Conservation (phyloP, 2,888 invertebrate species). For the Tiphia femorata region DNA sequence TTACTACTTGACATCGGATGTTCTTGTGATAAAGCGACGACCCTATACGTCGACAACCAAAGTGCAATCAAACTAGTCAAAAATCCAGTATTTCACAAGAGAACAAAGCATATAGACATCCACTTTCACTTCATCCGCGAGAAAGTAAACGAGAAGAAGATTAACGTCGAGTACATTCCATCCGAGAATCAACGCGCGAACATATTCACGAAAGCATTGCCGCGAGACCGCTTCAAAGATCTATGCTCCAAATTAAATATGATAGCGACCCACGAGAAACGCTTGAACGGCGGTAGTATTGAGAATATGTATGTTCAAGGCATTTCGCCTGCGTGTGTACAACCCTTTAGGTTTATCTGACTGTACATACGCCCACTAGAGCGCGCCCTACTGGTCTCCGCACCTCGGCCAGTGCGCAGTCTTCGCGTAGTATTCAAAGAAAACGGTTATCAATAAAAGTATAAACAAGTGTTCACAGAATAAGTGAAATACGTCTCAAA, state of each 20-base stretch:
- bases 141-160: conserved; percentile 8
- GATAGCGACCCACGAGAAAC: conserved; percentile 9
- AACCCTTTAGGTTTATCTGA: too few species aligned
- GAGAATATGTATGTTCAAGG: background rate
- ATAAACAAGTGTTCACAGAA: too few species aligned
- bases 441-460: too few species aligned
- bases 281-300: conserved; percentile 27
- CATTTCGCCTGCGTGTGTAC: background rate
- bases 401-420: too few species aligned
- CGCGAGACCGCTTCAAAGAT: conserved; percentile 11
- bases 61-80: conserved; percentile 29
- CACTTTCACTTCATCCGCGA: conserved; percentile 31
- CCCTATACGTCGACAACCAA: conserved; percentile 24
- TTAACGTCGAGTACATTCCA: conserved; percentile 25
- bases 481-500: too few species aligned
- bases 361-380: too few species aligned
- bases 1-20: conserved; percentile 32
- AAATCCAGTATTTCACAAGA: conserved; percentile 29
- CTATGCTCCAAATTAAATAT: conserved; percentile 20
- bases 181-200: conserved; percentile 26
- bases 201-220: conserved; percentile 33
- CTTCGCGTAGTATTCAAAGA: too few species aligned
- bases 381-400: too few species aligned
- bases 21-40: conserved; percentile 2
- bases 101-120: conserved; percentile 44